phyloP scores from a whole-genome alignment of 2,113 vertebrate species.

The Sakesphorus luctuosus region DNA sequence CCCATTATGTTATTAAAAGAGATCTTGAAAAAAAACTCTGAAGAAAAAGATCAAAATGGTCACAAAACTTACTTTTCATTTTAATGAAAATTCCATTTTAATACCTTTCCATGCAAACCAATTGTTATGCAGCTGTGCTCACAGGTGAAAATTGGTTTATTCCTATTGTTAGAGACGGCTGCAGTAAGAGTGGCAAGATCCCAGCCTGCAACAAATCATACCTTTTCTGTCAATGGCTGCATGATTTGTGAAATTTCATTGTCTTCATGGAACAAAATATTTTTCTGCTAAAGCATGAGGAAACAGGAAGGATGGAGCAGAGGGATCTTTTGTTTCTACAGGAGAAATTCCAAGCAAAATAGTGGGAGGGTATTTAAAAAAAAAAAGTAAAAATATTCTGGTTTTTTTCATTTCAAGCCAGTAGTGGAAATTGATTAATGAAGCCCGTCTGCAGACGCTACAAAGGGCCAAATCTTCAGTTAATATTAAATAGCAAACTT shows the following conservation, averaged over 20 bases:
- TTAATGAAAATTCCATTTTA: neutral
- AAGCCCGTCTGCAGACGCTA: neutral
- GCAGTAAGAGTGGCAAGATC: neutral
- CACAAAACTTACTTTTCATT: neutral
- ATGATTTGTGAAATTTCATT: neutral
- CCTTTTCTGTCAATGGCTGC: neutral
- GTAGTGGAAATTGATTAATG: constrained; percentile 63
- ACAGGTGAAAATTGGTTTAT: neutral
- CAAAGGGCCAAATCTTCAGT: constrained; percentile 35
- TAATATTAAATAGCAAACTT: constrained; percentile 37
- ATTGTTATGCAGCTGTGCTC: neutral
- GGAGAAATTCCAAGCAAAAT: constrained; percentile 56
- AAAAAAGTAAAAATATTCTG: neutral
- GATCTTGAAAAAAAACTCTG: neutral
- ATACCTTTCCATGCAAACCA: neutral
- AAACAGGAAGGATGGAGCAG: constrained; percentile 27
- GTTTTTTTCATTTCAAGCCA: neutral
- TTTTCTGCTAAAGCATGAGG: neutral
- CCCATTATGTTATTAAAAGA: neutral
- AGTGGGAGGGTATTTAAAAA: neutral
- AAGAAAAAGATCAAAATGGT: neutral
- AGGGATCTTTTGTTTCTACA: constrained; percentile 4
- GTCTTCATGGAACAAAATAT: neutral
- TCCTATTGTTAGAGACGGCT: neutral
- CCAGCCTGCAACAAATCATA: neutral